phyloP scores from a whole-genome alignment of 1,140 invertebrate species.

The Phthorimaea operculella region DNA sequence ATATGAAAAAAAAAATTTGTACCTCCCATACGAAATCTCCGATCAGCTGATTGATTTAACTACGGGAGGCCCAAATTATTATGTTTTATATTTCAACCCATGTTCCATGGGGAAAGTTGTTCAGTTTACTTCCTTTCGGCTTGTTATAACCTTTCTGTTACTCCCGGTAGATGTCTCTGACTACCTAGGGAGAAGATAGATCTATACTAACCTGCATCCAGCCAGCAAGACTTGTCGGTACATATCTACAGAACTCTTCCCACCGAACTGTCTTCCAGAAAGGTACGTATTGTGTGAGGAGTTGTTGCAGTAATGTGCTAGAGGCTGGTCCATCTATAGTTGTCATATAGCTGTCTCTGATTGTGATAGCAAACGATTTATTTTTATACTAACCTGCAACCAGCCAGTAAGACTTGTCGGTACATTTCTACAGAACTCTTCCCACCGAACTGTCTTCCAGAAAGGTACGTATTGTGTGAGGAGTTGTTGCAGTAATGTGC shows the following conservation, averaged over 20 bases:
- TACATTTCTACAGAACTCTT: conserved; percentile 99
- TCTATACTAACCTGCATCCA: conserved; percentile 86
- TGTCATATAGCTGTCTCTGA: too few relatives aligned
- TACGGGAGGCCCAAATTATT: too few relatives aligned
- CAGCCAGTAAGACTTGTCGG: conserved; percentile 92
- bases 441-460: conserved; percentile 96
- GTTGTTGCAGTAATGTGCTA: conserved; percentile 99
- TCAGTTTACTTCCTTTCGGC: too few relatives aligned
- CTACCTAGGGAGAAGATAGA: too few relatives aligned
- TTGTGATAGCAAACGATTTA: too few relatives aligned
- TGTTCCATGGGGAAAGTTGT: too few relatives aligned
- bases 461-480: conserved; percentile 99
- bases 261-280: conserved; percentile 95
- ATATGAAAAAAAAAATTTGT: too few relatives aligned
- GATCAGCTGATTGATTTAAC: too few relatives aligned
- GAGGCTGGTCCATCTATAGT: conserved; percentile 99
- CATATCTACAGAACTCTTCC: conserved; percentile 98
- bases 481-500: conserved; percentile 99
- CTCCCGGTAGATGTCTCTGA: too few relatives aligned
- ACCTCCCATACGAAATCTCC: too few relatives aligned
- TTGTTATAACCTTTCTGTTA: too few relatives aligned
- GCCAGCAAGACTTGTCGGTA: conserved; percentile 95
- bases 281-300: conserved; percentile 99
- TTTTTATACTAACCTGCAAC: conserved; percentile 86
- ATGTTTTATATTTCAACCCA: too few relatives aligned